Conservation (phyloP, 64 coral and sea anemone genomes). For the Montipora capricornis region DNA sequence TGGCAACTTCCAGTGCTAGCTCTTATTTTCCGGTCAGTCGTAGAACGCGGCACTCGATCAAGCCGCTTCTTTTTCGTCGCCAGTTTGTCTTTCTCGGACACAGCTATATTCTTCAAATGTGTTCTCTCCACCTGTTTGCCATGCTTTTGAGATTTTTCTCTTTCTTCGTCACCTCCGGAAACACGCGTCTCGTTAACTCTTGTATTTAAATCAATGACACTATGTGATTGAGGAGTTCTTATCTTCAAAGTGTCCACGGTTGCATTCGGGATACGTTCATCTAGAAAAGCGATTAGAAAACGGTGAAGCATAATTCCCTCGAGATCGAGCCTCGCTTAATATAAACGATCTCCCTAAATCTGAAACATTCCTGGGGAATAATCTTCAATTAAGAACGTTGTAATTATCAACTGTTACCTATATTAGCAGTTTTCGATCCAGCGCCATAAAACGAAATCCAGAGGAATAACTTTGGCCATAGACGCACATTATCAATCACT, state of each 20-base stretch:
- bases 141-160: neutral
- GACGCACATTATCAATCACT: no score
- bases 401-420: no score
- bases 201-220: neutral
- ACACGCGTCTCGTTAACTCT: neutral
- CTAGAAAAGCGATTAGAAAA: neutral
- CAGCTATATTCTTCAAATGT: neutral
- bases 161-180: neutral
- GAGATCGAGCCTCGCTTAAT: no score
- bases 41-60: neutral
- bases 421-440: no score
- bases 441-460: no score
- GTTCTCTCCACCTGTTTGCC: neutral
- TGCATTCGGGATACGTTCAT: neutral
- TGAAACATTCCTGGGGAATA: no score
- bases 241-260: neutral
- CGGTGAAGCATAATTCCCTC: neutral
- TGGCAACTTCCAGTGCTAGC: neutral
- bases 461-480: no score
- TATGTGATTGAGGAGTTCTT: neutral
- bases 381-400: no score
- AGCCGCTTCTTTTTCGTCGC: neutral
- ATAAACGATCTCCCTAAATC: neutral
- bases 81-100: no score
- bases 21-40: neutral